A percentile compares a stretch with the other conserved stretches of the same genome.
Evolutionary conservation across 2,888 invertebrate genomes (phyloP).

Genomic region (Ariolimax columbianus): DNA sequence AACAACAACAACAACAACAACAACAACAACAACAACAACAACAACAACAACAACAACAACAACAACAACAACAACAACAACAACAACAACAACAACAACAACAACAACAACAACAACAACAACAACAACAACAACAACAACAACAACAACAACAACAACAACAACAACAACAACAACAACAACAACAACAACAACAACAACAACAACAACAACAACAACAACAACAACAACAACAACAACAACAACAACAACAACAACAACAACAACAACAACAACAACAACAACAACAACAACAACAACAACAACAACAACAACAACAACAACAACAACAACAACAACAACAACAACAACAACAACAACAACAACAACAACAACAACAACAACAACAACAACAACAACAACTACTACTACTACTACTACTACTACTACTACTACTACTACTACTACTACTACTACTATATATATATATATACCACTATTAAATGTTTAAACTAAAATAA

Average conservation of each 20-base stretch:
- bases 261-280: background rate
- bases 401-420: background rate
- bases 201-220: background rate
- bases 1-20: conserved; percentile 7
- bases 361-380: background rate
- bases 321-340: background rate
- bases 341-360: background rate
- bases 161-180: background rate
- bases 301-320: background rate
- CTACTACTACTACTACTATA: no score
- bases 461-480: no score
- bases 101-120: background rate
- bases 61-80: background rate
- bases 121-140: background rate
- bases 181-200: conserved; percentile 1
- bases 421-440: no score
- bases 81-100: background rate
- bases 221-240: background rate
- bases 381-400: background rate
- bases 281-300: background rate
- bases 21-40: conserved; percentile 12
- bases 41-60: conserved; percentile 7
- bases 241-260: background rate
- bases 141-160: background rate
- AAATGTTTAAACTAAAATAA: no score